These are phyloP conservation scores for Spheniscus humboldti DNA, from an alignment of 2,797 vertebrate genomes.

Conservation along the genomic window DNA sequence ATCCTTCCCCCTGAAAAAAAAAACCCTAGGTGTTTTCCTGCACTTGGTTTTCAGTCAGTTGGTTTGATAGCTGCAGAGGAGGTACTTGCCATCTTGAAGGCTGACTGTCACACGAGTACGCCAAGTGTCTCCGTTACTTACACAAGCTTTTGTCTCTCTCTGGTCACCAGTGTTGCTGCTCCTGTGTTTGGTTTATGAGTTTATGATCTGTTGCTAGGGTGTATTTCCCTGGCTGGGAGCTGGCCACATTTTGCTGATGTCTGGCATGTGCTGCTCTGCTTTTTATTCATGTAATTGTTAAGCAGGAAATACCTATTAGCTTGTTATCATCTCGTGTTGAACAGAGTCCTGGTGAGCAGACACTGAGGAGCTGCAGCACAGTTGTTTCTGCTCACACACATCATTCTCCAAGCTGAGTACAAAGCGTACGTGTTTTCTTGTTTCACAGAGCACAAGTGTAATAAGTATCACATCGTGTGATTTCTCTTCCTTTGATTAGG, in stretches of 20 bases:
- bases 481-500: slow-evolving; percentile 24
- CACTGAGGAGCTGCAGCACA: not conserved
- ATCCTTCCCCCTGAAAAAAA: not conserved
- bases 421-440: not conserved
- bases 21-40: not conserved
- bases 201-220: slow-evolving; percentile 44
- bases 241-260: slow-evolving; percentile 18
- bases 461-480: not conserved
- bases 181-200: slow-evolving; percentile 30
- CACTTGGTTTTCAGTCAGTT: not conserved
- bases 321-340: slow-evolving; percentile 48
- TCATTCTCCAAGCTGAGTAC: slow-evolving; percentile 5
- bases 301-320: slow-evolving; percentile 62
- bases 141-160: not conserved
- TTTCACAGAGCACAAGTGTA: not conserved
- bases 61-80: not conserved
- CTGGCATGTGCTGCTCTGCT: slow-evolving; percentile 42
- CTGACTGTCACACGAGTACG: not conserved
- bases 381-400: slow-evolving; percentile 38
- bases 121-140: not conserved
- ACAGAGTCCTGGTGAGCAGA: slow-evolving; percentile 27
- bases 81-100: not conserved
- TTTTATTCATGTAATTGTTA: slow-evolving; percentile 36
- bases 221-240: slow-evolving; percentile 19
- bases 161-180: not conserved